Conservation (phyloP, 2,797 vertebrate genomes). For the Takifugu ocellatus region DNA sequence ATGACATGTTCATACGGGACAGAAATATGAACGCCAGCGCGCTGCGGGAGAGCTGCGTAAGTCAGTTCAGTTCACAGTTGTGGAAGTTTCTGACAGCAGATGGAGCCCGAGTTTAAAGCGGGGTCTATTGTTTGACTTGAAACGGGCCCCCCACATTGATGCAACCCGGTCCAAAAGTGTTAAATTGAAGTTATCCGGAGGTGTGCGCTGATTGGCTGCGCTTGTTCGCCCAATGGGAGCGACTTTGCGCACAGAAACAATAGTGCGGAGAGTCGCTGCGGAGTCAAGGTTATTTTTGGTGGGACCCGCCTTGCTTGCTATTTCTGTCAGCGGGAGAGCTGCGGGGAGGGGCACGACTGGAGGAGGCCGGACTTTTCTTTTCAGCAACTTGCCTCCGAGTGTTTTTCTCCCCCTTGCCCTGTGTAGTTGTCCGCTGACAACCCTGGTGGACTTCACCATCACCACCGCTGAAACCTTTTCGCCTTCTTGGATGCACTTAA, state of each 20-base stretch:
- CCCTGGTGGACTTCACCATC: conserved; percentile 36
- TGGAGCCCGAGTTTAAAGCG: conserved; percentile 59
- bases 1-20: too few relatives aligned
- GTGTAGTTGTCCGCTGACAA: conserved; percentile 32
- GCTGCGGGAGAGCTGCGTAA: too few relatives aligned
- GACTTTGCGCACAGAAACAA: conserved; percentile 61
- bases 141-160: background rate
- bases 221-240: conserved; percentile 43
- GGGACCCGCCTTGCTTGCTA: conserved; percentile 74
- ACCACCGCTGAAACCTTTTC: conserved; percentile 28
- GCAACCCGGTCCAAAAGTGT: conserved; percentile 17
- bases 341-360: conserved; percentile 35
- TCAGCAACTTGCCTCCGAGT: conserved; percentile 58
- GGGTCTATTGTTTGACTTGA: conserved; percentile 16
- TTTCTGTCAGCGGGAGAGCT: conserved; percentile 74
- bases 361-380: conserved; percentile 61
- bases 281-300: conserved; percentile 80
- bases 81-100: conserved; percentile 55
- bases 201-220: conserved; percentile 49
- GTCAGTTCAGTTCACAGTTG: too few relatives aligned
- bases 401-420: conserved; percentile 48
- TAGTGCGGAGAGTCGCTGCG: conserved; percentile 49
- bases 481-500: background rate
- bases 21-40: too few relatives aligned
- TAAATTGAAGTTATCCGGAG: conserved; percentile 9